phyloP scores from a whole-genome alignment of 2,797 vertebrate genomes.

The Gallinago stenura region DNA sequence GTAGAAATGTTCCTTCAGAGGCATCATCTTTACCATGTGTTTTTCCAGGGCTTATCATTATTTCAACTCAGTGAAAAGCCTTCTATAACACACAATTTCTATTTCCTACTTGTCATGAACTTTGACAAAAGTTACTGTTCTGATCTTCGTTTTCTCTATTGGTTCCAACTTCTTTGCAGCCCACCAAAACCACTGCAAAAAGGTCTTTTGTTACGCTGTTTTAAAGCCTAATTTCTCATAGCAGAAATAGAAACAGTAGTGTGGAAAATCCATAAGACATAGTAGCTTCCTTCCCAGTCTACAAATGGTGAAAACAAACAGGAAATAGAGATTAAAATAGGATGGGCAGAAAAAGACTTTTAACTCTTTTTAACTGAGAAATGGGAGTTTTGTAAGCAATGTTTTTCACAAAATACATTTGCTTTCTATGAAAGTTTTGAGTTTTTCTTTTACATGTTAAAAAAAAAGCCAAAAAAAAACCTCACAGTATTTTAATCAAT shows the following conservation, averaged over 20 bases:
- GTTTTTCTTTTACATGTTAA: not conserved
- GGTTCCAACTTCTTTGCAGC: not conserved
- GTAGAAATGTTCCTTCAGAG: not conserved
- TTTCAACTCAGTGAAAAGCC: not conserved
- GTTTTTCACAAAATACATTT: not conserved
- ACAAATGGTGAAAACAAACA: slow-evolving; percentile 42
- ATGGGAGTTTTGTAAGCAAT: not conserved
- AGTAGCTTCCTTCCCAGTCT: slow-evolving; percentile 25
- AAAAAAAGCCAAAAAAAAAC: not conserved
- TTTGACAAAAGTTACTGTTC: not conserved
- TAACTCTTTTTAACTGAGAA: not conserved
- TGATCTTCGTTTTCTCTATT: not conserved
- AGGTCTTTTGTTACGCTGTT: not conserved
- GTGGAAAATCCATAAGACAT: slow-evolving; percentile 14
- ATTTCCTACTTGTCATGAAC: not conserved
- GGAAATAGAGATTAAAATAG: slow-evolving; percentile 31
- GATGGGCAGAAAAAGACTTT: not conserved
- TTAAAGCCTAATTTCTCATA: not conserved
- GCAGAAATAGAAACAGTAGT: slow-evolving; percentile 11
- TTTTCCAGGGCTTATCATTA: not conserved
- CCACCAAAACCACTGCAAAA: not conserved
- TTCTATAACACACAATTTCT: not conserved
- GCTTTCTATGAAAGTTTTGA: not conserved
- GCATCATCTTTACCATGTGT: not conserved
- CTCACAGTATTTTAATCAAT: not conserved